Evolutionary conservation across 2,888 invertebrate species (phyloP).

Genomic region (Ochropleura plecta): DNA sequence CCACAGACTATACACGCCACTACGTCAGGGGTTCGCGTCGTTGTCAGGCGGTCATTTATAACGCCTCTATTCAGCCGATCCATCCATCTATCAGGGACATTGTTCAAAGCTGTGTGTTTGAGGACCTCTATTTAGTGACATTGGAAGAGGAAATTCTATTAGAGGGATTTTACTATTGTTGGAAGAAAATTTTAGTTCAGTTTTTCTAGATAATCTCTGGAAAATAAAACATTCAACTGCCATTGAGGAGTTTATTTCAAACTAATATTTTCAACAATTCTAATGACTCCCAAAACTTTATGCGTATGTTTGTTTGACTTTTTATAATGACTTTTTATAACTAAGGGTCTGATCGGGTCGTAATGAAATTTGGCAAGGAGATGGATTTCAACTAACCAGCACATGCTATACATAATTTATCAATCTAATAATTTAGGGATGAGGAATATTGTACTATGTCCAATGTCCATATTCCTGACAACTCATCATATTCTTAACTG

Average conservation of each 20-base stretch:
- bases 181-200: neutral
- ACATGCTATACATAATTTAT: no score
- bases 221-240: neutral
- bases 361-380: no score
- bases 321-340: no score
- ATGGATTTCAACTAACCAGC: no score
- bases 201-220: neutral
- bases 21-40: conserved; percentile 36
- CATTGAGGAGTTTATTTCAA: neutral
- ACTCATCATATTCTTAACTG: no score
- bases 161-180: neutral
- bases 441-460: no score
- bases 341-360: no score
- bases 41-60: conserved; percentile 76
- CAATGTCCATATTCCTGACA: no score
- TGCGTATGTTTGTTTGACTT: no score
- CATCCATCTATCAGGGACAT: conserved; percentile 75
- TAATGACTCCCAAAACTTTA: neutral
- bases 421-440: no score
- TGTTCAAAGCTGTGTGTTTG: conserved; percentile 68
- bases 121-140: conserved; percentile 52
- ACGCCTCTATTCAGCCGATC: conserved; percentile 74
- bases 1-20: conserved; percentile 50
- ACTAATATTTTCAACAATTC: neutral
- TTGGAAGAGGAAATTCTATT: conserved; percentile 22